Evolutionary conservation across 2,113 vertebrate species (phyloP).

Genomic region (Zosterops lateralis): DNA sequence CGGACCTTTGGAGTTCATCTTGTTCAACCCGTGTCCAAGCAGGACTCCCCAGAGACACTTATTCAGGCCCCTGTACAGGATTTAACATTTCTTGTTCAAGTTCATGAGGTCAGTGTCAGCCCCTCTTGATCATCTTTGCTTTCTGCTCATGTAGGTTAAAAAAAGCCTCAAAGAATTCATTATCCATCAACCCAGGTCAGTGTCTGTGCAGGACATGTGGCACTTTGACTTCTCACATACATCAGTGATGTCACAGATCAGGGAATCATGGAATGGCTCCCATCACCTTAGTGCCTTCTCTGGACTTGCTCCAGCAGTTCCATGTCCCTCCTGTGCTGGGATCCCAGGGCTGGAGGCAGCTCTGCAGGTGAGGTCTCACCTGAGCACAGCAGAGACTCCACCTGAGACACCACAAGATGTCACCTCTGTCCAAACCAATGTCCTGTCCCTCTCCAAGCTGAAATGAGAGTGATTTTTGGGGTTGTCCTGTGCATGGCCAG

Average conservation of each 20-base stretch:
- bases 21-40: neutral
- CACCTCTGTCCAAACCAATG: fast-evolving
- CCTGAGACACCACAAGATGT: neutral
- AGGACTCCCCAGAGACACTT: neutral
- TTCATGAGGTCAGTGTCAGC: neutral
- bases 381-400: neutral
- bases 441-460: neutral
- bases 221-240: neutral
- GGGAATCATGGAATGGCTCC: neutral
- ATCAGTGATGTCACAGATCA: neutral
- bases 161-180: neutral
- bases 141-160: neutral
- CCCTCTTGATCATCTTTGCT: neutral
- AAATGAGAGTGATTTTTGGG: neutral
- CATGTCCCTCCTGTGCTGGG: neutral
- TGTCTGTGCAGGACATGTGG: fast-evolving
- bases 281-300: neutral
- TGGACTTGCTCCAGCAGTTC: neutral
- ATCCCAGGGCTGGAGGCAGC: neutral
- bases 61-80: neutral
- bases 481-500: neutral
- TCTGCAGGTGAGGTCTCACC: neutral
- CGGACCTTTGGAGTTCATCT: neutral
- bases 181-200: neutral
- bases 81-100: neutral